Evolutionary conservation across 64 coral and sea anemone genomes (phyloP).

Genomic region (Trachythela sp.): DNA sequence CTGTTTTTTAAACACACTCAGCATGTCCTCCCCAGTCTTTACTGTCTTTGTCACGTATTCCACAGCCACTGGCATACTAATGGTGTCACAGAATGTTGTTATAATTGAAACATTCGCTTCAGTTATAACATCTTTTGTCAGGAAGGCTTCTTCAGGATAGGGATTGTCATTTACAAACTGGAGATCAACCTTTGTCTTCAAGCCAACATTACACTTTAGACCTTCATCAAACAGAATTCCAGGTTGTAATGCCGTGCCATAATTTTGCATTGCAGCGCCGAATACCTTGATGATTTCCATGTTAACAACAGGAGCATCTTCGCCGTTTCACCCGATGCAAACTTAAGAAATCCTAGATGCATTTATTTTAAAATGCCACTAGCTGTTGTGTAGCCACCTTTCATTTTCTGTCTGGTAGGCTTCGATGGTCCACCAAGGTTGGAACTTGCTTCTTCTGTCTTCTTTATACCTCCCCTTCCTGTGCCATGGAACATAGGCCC

Average conservation of each 20-base stretch:
- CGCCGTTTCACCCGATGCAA: constrained; percentile 3
- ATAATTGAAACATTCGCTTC: neutral
- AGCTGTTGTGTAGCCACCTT: constrained; percentile 41
- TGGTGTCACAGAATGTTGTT: neutral
- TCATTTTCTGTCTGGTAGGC: constrained; percentile 31
- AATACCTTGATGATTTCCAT: constrained; percentile 14
- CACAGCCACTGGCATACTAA: neutral
- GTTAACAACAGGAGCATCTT: constrained; percentile 8
- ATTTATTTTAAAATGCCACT: constrained; percentile 47
- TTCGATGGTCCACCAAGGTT: constrained; percentile 53
- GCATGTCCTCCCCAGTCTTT: neutral
- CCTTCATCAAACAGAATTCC: constrained; percentile 20
- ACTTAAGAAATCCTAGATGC: constrained; percentile 13
- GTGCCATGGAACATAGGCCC: constrained; percentile 51
- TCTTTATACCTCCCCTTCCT: constrained; percentile 30
- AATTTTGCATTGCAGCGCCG: constrained; percentile 25
- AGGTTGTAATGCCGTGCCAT: constrained; percentile 50
- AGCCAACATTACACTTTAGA: constrained; percentile 26
- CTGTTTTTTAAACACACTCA: neutral
- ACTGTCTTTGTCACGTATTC: neutral
- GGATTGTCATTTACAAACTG: neutral
- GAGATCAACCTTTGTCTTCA: neutral
- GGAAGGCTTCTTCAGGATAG: neutral
- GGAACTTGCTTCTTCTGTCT: neutral
- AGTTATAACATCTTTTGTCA: neutral